These are phyloP conservation scores for Sepioteuthis lessoniana DNA, from an alignment of 2,888 invertebrate genomes.

Conservation along the genomic window DNA sequence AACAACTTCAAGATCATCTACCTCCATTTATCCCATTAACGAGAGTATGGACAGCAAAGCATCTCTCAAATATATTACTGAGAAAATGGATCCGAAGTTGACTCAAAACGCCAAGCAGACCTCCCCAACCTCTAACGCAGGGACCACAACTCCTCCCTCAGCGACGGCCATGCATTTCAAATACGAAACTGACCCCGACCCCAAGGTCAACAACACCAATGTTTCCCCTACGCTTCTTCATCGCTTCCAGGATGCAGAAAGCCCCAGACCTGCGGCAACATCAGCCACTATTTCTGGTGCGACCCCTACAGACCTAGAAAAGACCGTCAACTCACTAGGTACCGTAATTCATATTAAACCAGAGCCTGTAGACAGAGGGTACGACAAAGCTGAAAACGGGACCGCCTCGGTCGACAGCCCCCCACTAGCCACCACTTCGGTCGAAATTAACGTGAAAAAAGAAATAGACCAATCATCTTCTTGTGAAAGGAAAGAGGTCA, in stretches of 20 bases:
- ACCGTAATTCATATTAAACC: conserved; percentile 42
- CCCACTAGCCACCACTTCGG: neutral
- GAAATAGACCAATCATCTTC: neutral
- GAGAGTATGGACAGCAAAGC: neutral
- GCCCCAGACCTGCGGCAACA: neutral
- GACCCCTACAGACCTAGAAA: neutral
- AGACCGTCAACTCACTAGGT: neutral
- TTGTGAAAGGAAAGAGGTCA: conserved; percentile 24
- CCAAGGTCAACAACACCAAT: neutral
- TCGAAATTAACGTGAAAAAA: neutral
- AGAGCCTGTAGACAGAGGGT: conserved; percentile 38
- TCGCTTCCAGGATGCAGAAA: neutral
- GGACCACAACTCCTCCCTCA: neutral
- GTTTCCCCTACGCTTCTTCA: neutral
- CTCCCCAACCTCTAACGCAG: neutral
- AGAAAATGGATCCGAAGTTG: neutral
- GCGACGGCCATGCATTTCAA: neutral
- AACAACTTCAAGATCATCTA: neutral
- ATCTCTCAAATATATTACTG: neutral
- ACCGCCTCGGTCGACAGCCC: neutral
- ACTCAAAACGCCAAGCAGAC: neutral
- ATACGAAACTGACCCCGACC: neutral
- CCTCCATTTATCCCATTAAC: neutral
- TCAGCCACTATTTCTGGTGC: neutral
- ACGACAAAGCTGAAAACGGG: conserved; percentile 39